Evolutionary conservation across 2,888 invertebrate genomes (phyloP), one percentile per base, ranked within the genome.

Genomic region (Dryobotodes eremita): DNA sequence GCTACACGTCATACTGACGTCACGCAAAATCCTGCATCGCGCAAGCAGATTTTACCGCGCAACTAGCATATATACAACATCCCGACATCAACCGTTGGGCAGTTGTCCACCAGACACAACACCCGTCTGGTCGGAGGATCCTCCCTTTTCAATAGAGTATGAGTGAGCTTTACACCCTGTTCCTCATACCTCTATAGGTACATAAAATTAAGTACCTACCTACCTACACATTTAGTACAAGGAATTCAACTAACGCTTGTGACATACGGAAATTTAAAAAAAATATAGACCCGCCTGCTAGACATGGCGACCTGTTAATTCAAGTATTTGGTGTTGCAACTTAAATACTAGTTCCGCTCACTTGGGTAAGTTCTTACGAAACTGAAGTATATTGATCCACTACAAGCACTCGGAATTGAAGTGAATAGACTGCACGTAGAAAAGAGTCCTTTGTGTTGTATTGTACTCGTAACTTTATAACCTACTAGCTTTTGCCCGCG

Each of bases 301-400:
- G 57, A 23, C 23, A 57, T 64, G 31, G 83, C 31, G 62, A 71
- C 79, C 79, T 71, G 15, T 79, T 84, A 48, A 83, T 59, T 68
- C 71, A 17, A 66, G 80, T 73, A 80, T 64, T 68, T 50, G n/a
- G 57, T 84, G 57, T 72, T 1, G 79, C 62, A 82, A 82, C 59
- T 26, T 13, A n/a, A 68, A 79, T 83, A 83, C 84, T 48, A 65
- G 64, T 82, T 82, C 79, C 82, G 84, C 64, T 84, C 79, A 70
- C 82, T 84, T 83, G 31, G 46, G 50, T 20, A 31, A 20, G 10
- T 48, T 26, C 57, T 82, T 82, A 53, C 79, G 72, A 84, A 82
- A n/a, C 64, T 59, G 15, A 61, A 82, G 66, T 61, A 75, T 59
- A 79, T 79, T 81, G 42, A 79, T 79, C 31, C 59, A 13, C 10